Base-by-base conservation (phyloP, 1,140 invertebrate genomes). In the honey bee (Apis mellifera) region DNA sequence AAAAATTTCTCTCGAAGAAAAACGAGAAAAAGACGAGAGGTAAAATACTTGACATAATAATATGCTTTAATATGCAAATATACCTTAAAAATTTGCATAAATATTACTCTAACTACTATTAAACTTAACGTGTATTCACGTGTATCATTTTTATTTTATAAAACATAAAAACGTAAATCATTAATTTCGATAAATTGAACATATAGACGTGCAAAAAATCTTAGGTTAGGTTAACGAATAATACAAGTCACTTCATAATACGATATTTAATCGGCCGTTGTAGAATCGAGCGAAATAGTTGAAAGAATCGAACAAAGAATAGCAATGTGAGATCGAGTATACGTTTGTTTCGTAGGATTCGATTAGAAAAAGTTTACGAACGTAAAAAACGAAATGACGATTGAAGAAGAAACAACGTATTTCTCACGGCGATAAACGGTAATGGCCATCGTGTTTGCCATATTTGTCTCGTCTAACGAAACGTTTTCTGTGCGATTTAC, bases 391-490 rank as follows among this genome's bases (percentile, higher is more conserved):
- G 70, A 11, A 57, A 42, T 21, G 26, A 42, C 8, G 70, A 72
- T 57, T 12, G 13, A 11, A 17, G 12, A 21, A 19, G 32, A n/a
- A 26, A 32, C 54, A 8, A 17, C 7, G 54, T 13, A 13, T 72
- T 72, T 72, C 19, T 26, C 26, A 55, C 54, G 17, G 21, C 52
- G 54, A 72, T 72, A 72, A 72, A 72, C 23, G 70, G 26, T 72
- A 72, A 72, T 32, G 54, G 52, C 26, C 70, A 26, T 32, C 19
- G 70, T 19, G 70, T 72, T 72, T 42, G 26, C 19, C 19, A 55
- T 57, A 72, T 72, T 72, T 72, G 26, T 72, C 70, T 72, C 32
- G 52, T 55, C 70, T 59, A 72, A 59, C 12, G 26, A 72, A 72
- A 72, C 26, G 26, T 72, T 69, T 42, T 3, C 21, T 50, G 48